Conservation (phyloP, 2,888 invertebrate genomes). For the Plusia festucae region DNA sequence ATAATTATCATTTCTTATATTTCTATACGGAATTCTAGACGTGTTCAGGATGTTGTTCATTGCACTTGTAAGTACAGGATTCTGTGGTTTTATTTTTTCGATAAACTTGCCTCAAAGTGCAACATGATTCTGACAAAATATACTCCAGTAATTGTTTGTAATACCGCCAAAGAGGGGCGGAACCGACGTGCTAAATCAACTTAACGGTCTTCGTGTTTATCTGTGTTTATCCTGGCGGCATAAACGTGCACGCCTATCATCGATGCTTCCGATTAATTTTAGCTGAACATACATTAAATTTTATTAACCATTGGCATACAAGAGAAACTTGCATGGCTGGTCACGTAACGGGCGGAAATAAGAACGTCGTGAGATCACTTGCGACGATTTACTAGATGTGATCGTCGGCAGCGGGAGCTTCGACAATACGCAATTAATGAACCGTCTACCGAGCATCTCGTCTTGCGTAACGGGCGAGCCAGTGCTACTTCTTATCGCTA, state of each 20-base stretch:
- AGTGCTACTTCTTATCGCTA: constrained; percentile 78
- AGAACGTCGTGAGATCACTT: constrained; percentile 72
- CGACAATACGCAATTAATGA: constrained; percentile 85
- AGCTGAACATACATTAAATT: constrained; percentile 63
- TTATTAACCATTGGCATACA: constrained; percentile 71
- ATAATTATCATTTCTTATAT: constrained; percentile 66
- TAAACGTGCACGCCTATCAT: constrained; percentile 76
- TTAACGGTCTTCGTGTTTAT: constrained; percentile 76
- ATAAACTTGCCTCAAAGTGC: constrained; percentile 10
- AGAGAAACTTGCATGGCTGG: constrained; percentile 58
- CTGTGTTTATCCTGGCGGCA: constrained; percentile 80
- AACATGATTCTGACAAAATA: constrained; percentile 1
- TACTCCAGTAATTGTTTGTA: constrained; percentile 29
- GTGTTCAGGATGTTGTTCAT: constrained; percentile 53
- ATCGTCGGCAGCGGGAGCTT: constrained; percentile 69
- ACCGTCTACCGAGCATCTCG: constrained; percentile 67
- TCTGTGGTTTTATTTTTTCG: constrained; percentile 12
- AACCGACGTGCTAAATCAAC: constrained; percentile 75
- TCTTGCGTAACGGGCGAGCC: constrained; percentile 75
- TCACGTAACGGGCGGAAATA: constrained; percentile 68
- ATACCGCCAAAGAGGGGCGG: constrained; percentile 60
- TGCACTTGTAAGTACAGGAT: constrained; percentile 31
- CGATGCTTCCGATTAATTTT: constrained; percentile 81
- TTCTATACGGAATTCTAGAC: constrained; percentile 61
- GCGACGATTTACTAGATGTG: constrained; percentile 72